Base-by-base conservation (phyloP, 2,888 invertebrate genomes). In the Perizoma flavofasciatum region DNA sequence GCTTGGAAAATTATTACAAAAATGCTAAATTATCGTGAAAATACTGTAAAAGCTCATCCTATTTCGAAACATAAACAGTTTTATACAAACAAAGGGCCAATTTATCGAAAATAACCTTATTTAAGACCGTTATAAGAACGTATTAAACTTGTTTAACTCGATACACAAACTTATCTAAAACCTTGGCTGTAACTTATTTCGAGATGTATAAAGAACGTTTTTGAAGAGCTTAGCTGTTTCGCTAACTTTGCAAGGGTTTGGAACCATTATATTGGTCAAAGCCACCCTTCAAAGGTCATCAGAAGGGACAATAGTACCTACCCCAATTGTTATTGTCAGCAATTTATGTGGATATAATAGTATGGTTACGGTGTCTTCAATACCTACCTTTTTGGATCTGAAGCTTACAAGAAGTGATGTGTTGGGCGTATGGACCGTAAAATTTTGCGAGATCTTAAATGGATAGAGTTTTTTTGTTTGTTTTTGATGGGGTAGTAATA, bases 331-430 rank as follows among this genome's bases (percentile, higher is more conserved):
- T 79, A 81, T 77, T 80, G 66, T 59, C 59, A 75, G 77, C 74
- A 74, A 79, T 82, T 82, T 82, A 82, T 81, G 77, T 67, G 74
- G 68, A 72, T 74, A 73, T 77, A 78, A 79, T 3, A 7, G 82
- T 77, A 75, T 74, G 74, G 74, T 72, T 78, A 79, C 77, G 53
- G 55, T 60, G 53, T 60, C 64, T 62, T 61, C 62, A 64, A 65
- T 74, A 74, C 74, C 70, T 72, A 74, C 74, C 71, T 77, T 77
- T 76, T 73, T 75, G 70, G 67, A 50, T 66, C 61, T 68, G 67
- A 69, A 68, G 67, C 53, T 55, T 11, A 54, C 35, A 48, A 43
- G 32, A 51, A 63, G 73, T 56, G 65, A 71, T 65, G 77, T 43
- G 34, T n/a, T 43, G 51, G 47, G 41, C 10, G 35, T 35, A 8